phyloP scores from a whole-genome alignment of 2,113 vertebrate species.

The Polyodon spathula region DNA sequence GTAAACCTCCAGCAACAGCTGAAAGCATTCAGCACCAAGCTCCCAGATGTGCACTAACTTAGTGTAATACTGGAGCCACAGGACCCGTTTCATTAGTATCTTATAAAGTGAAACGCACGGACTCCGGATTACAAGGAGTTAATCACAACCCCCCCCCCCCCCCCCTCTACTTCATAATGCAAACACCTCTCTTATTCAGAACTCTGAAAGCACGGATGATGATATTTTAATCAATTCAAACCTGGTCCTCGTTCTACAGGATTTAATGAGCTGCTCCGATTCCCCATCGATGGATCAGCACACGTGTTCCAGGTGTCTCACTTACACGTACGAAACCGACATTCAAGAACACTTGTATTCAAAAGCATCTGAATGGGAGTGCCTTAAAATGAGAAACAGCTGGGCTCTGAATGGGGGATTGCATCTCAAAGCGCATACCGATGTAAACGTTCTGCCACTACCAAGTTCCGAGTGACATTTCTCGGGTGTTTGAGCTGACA shows the following conservation, averaged over 20 bases:
- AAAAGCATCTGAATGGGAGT: not conserved
- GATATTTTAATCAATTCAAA: not conserved
- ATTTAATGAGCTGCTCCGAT: conserved; percentile 6
- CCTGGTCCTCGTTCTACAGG: not conserved
- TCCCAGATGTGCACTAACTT: too few relatives aligned
- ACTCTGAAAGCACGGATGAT: conserved; percentile 3
- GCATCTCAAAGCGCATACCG: not conserved
- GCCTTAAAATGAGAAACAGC: conserved; percentile 8
- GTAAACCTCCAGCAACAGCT: too few relatives aligned
- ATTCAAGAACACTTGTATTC: not conserved
- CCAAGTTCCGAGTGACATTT: too few relatives aligned
- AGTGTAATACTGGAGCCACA: too few relatives aligned
- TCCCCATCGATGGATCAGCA: conserved; percentile 1
- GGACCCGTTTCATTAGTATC: too few relatives aligned
- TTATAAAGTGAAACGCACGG: too few relatives aligned
- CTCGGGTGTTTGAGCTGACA: too few relatives aligned
- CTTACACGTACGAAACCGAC: not conserved
- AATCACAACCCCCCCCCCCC: not conserved
- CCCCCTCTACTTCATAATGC: too few relatives aligned
- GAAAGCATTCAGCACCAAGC: too few relatives aligned
- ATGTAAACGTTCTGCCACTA: not conserved
- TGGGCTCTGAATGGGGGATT: not conserved
- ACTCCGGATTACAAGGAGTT: too few relatives aligned
- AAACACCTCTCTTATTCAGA: not conserved
- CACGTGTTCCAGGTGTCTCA: not conserved